Evolutionary conservation across 1,140 invertebrate species (phyloP).

Genomic region (Eupristina koningsbergeri): DNA sequence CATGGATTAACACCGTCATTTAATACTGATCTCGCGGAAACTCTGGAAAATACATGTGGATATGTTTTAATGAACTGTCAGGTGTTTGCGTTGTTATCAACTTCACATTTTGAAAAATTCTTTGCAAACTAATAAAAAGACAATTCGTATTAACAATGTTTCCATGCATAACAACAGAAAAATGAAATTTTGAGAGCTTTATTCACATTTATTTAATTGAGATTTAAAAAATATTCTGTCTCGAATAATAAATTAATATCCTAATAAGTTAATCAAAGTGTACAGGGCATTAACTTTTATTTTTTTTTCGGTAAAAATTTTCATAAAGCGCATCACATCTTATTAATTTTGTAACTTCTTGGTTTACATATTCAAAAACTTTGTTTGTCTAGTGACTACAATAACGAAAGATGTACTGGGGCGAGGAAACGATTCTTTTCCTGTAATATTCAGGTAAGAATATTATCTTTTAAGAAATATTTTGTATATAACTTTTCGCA

Average conservation of each 20-base stretch:
- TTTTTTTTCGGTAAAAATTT: neutral
- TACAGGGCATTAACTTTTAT: neutral
- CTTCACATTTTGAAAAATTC: too few species aligned
- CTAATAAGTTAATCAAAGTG: neutral
- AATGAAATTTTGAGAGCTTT: too few species aligned
- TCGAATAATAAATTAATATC: neutral
- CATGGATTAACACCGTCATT: neutral
- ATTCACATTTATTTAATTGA: too few species aligned
- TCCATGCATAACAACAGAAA: too few species aligned
- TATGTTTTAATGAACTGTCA: constrained; percentile 23
- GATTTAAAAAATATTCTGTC: too few species aligned
- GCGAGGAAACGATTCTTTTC: constrained; percentile 88
- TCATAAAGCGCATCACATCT: neutral
- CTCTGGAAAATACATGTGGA: neutral
- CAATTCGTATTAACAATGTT: too few species aligned
- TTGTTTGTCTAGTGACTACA: constrained; percentile 72
- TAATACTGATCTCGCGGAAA: neutral
- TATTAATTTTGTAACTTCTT: neutral
- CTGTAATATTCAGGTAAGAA: constrained; percentile 87
- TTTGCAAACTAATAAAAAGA: too few species aligned
- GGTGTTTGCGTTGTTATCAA: neutral
- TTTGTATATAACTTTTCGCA: neutral
- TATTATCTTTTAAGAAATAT: neutral
- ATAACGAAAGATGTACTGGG: constrained; percentile 79
- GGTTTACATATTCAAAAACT: neutral